Percentiles rank a stretch among this genome's conserved stretches.
Evolutionary conservation across 1,140 invertebrate species (phyloP).

Genomic region (Trinorchestia longiramus): DNA sequence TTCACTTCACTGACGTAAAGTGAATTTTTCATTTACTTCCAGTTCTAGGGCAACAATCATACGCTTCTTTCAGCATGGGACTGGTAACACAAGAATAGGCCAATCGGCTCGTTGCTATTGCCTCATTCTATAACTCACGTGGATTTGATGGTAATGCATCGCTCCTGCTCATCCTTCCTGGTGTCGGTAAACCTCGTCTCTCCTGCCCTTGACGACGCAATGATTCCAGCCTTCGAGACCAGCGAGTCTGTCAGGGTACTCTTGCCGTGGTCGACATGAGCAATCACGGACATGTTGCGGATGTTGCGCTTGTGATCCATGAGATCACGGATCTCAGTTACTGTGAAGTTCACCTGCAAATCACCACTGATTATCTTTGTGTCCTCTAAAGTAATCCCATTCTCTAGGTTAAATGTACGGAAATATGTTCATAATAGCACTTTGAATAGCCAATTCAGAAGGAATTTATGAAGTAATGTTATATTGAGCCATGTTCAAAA

Average conservation of each 20-base stretch:
- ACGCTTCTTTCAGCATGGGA: too few species aligned
- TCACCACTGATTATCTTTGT: not conserved
- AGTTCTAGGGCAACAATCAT: too few species aligned
- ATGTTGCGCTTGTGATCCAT: constrained; percentile 99
- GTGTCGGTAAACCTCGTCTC: too few species aligned
- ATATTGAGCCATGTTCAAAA: too few species aligned
- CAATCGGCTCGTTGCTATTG: too few species aligned
- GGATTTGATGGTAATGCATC: too few species aligned
- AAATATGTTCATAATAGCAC: not conserved
- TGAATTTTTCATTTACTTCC: too few species aligned
- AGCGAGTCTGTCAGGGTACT: constrained; percentile 99
- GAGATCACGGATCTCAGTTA: constrained; percentile 71
- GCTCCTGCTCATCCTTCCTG: too few species aligned
- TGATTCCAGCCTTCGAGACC: constrained; percentile 99
- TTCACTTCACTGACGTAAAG: too few species aligned
- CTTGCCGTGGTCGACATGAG: constrained; percentile 99
- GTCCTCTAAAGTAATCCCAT: not conserved
- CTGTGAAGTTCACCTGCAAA: constrained; percentile 70
- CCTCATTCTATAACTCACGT: not conserved
- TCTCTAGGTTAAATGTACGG: not conserved
- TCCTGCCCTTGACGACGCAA: constrained; percentile 75
- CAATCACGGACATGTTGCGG: constrained; percentile 99
- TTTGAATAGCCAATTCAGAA: not conserved
- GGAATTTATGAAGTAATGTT: too few species aligned
- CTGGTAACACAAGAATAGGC: too few species aligned